Base-by-base conservation (phyloP, 92 coral and sea anemone genomes). In the Zoanthus gigantus region DNA sequence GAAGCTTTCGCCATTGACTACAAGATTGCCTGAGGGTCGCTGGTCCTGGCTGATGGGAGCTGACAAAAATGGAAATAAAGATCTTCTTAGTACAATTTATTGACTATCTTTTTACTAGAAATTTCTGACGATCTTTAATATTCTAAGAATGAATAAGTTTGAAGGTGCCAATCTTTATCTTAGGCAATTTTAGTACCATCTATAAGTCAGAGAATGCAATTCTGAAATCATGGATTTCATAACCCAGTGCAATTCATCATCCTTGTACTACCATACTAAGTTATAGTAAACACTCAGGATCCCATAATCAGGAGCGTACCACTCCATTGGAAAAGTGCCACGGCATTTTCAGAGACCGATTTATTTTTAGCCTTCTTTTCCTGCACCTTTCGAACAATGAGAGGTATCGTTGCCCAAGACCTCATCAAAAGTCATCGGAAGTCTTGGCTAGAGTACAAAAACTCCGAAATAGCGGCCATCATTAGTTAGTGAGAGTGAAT, bases 231-330 rank as follows among this genome's bases (percentile, higher is more conserved):
- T 45, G 60, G 47, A 1, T 32, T 9, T 65, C 84, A 75, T 47
- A 86, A 76, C 85, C 72, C 61, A 72, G 79, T 72, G 82, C 89
- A 61, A 72, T 52, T 57, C 82, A 79, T 79, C 84, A 79, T 18
- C 34, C 84, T 58, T 79, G 72, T 34, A 34, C 1, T 34, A 34
- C 3, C 42, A 23, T 23, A 23, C 23, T 23, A 23, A 23, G 23
- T 23, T 23, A 23, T 23, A 23, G 23, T 23, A 23, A 23, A 23
- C 23, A 23, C 23, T 23, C 23, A 23, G 23, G 23, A 23, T 23
- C 23, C 23, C 23, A 23, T 23, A 23, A 23, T 23, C 23, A 23
- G 23, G 23, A 23, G 23, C 23, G 23, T 23, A 23, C 23, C 0
- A 23, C 23, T 23, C 23, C 23, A 23, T 23, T 23, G 23, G 23